Base-by-base conservation (phyloP, 2,797 vertebrate genomes). In the Novumbra hubbsi region DNA sequence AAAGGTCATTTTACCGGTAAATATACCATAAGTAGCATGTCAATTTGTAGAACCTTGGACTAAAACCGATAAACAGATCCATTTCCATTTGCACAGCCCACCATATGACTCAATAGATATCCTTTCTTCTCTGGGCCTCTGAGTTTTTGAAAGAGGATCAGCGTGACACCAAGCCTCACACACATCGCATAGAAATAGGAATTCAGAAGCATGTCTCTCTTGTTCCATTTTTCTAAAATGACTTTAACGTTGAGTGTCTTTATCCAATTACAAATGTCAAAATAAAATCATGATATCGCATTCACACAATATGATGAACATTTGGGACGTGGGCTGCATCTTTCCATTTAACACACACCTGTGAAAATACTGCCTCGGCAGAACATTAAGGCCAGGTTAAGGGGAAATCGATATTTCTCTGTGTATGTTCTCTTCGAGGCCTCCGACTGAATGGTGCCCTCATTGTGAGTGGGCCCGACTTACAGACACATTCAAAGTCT, bases 101-200 rank as follows among this genome's bases (percentile, higher is more conserved):
- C 70, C 73, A 77, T 73, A 72, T 27, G 67, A 80, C 81, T 85
- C 75, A 81, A 74, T 62, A 85, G 78, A 45, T 71, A 79, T 81
- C 74, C 75, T 68, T 45, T 75, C 73, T 79, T 79, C 80, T 81
- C 80, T 78, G 68, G 78, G 72, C 66, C 67, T 67, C 67, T 75
- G 52, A 84, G 74, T 87, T 87, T 90, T 84, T 86, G 70, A 87
- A 80, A 83, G 65, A 81, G 72, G 75, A 70, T 81, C 74, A 3
- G 34, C 34, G 8, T 7, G 34, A 38, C 17, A 83, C 88, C 88
- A 91, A 90, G 84, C 85, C 87, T 87, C 14, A 55, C n/a, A 55
- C 81, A 38, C 34, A 38, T 89, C 88, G 87, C 84, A 79, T 76
- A 85, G 76, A 85, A 81, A 86, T 81, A 81, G 87, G 89, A 89